A percentile compares a stretch with the other conserved stretches of the same genome.
phyloP scores from a whole-genome alignment of 2,797 vertebrate species.

The Cygnus olor region DNA sequence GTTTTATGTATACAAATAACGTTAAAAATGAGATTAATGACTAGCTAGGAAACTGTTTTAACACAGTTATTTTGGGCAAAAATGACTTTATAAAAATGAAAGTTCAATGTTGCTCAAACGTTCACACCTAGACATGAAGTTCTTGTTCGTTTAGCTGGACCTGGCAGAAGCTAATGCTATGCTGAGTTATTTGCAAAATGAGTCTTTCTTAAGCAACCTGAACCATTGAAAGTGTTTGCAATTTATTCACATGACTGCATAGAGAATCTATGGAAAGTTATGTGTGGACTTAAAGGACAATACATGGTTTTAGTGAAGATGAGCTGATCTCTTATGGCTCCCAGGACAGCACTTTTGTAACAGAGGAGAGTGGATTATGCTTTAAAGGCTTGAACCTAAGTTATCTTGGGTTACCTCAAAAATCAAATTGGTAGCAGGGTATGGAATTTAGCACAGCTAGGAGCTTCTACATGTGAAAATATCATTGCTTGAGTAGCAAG shows the following conservation, averaged over 20 bases:
- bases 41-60: not conserved
- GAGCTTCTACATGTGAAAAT: not conserved
- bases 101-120: not conserved
- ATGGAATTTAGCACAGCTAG: not conserved
- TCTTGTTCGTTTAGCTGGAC: not conserved
- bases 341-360: not conserved
- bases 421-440: not conserved
- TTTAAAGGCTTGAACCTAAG: not conserved
- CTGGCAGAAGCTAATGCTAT: not conserved
- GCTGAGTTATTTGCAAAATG: not conserved
- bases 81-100: not conserved
- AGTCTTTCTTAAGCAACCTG: not conserved
- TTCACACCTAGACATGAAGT: not conserved
- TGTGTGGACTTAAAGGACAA: accelerated
- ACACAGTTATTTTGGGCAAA: not conserved
- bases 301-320: not conserved
- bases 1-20: constrained; percentile 5
- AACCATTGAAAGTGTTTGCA: not conserved
- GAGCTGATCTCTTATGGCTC: not conserved
- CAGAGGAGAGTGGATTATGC: not conserved
- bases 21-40: constrained; percentile 14
- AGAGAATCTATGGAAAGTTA: not conserved
- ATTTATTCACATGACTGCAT: not conserved
- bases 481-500: not conserved
- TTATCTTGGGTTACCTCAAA: not conserved